Evolutionary conservation across 1,140 invertebrate genomes (phyloP).

Genomic region (Eumaeus atala): DNA sequence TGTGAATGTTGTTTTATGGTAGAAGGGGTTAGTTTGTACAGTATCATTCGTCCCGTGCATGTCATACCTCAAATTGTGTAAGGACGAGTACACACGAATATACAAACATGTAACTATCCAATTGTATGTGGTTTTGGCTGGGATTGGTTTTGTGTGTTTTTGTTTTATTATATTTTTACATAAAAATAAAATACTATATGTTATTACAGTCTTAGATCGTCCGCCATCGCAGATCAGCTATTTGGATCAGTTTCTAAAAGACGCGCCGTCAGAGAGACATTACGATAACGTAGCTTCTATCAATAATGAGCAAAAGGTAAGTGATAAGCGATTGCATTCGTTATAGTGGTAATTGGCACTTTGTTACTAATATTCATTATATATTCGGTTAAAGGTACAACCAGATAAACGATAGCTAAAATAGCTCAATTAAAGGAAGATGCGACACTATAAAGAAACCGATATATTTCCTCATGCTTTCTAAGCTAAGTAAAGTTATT

Average conservation of each 20-base stretch:
- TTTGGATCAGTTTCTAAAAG: slow-evolving; percentile 91
- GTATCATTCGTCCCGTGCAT: slow-evolving; percentile 48
- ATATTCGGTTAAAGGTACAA: too few relatives aligned
- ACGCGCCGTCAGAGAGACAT: slow-evolving; percentile 68
- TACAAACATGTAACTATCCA: background rate
- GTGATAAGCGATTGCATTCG: slow-evolving; percentile 16
- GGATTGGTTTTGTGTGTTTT: slow-evolving; percentile 57
- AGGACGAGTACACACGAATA: background rate
- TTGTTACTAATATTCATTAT: slow-evolving; percentile 17
- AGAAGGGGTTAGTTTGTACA: slow-evolving; percentile 33
- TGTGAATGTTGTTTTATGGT: slow-evolving; percentile 32
- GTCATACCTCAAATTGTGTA: slow-evolving; percentile 39
- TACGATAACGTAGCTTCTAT: slow-evolving; percentile 63
- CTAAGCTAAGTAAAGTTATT: too few relatives aligned
- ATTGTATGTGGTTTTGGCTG: slow-evolving; percentile 50
- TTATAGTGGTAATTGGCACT: slow-evolving; percentile 15
- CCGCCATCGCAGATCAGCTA: slow-evolving; percentile 92
- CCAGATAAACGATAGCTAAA: too few relatives aligned
- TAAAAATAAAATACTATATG: slow-evolving; percentile 14
- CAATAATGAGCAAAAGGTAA: slow-evolving; percentile 61
- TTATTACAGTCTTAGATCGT: slow-evolving; percentile 84
- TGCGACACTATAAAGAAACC: too few relatives aligned
- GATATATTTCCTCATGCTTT: too few relatives aligned
- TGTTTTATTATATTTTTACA: slow-evolving; percentile 19
- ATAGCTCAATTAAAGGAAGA: too few relatives aligned